These are phyloP conservation scores for Hyperopisus bebe DNA, from an alignment of 2,113 vertebrate genomes.

Conservation along the genomic window DNA sequence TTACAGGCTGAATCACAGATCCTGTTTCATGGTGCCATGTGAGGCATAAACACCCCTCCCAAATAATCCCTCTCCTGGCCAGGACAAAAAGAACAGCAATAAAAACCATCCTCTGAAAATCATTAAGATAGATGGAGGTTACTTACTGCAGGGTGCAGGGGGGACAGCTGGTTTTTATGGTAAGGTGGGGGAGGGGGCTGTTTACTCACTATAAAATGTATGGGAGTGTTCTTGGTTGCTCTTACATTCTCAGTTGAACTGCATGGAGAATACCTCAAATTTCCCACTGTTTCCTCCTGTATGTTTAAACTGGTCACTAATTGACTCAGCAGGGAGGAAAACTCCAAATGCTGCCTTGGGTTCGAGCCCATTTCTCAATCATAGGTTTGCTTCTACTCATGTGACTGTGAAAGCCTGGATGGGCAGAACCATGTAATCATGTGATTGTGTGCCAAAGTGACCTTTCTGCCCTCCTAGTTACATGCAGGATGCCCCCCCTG, in stretches of 20 bases:
- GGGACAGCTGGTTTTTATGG: background rate
- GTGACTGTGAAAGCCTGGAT: background rate
- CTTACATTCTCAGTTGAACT: background rate
- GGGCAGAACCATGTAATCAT: background rate
- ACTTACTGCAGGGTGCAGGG: background rate
- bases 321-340: background rate
- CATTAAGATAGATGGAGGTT: background rate
- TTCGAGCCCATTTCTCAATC: background rate
- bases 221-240: background rate
- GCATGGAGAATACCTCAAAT: background rate
- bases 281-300: background rate
- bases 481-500: background rate
- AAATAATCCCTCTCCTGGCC: background rate
- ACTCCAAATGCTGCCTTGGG: background rate
- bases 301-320: background rate
- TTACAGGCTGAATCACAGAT: slow-evolving; percentile 47
- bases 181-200: background rate
- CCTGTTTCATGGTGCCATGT: background rate
- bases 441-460: background rate
- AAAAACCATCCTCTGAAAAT: background rate
- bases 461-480: background rate
- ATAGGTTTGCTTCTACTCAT: background rate
- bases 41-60: background rate
- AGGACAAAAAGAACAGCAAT: background rate
- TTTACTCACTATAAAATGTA: background rate